Percentiles rank a stretch among this genome's conserved stretches.
Evolutionary conservation across 2,888 invertebrate species (phyloP).

Genomic region (Tetramorium bicarinatum): DNA sequence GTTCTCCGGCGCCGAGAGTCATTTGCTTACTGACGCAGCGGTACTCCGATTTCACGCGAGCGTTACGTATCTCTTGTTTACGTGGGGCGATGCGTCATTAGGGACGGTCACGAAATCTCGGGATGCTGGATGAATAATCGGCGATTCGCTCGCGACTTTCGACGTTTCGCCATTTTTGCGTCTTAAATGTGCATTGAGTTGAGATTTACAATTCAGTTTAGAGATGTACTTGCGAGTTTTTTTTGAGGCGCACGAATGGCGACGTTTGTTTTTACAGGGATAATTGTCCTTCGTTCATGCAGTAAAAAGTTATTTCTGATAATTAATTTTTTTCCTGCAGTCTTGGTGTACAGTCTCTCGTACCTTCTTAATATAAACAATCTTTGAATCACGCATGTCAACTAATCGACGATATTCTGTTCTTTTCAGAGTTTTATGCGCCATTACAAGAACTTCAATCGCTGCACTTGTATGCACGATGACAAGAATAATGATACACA

Average conservation of each 20-base stretch:
- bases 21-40: no score
- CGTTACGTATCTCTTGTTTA: constrained; percentile 41
- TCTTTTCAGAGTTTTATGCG: not conserved
- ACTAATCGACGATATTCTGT: not conserved
- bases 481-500: not conserved
- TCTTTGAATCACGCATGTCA: not conserved
- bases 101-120: not conserved
- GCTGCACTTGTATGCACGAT: not conserved
- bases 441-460: not conserved
- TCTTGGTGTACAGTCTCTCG: not conserved
- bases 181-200: not conserved
- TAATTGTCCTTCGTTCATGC: not conserved
- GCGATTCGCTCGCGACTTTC: not conserved
- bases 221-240: not conserved
- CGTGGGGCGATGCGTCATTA: constrained; percentile 10
- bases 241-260: not conserved
- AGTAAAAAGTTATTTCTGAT: not conserved
- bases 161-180: not conserved
- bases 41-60: not conserved
- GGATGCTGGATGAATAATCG: not conserved
- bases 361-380: not conserved
- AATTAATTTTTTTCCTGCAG: not conserved
- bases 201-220: not conserved
- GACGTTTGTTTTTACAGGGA: not conserved
- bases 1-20: no score